Evolutionary conservation across 2,888 invertebrate genomes (phyloP).

Genomic region (Uropetala carovei): DNA sequence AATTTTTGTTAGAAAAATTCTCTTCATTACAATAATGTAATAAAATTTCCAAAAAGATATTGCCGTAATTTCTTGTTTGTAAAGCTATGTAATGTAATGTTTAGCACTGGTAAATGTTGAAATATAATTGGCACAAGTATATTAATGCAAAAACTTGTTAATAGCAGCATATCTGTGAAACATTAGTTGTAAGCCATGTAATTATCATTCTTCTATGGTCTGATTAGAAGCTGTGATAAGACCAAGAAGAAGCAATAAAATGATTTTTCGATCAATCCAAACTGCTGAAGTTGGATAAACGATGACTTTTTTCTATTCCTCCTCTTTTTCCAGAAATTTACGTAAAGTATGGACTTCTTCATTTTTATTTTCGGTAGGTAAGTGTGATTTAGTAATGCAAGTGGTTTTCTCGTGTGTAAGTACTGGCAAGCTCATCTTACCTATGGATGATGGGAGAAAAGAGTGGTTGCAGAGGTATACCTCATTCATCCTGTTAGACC

Average conservation of each 20-base stretch:
- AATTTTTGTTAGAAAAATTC: constrained; percentile 7
- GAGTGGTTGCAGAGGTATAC: too few species aligned
- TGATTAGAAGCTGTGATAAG: constrained; percentile 26
- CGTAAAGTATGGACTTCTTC: not conserved
- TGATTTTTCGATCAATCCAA: not conserved
- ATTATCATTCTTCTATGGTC: not conserved
- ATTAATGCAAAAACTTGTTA: not conserved
- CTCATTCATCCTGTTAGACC: too few species aligned
- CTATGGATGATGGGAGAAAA: too few species aligned
- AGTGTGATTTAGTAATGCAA: not conserved
- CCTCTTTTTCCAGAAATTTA: not conserved
- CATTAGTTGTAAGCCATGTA: constrained; percentile 37
- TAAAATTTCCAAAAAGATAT: constrained; percentile 23
- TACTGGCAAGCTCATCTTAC: too few species aligned
- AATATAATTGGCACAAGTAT: constrained; percentile 33
- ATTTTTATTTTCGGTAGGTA: not conserved
- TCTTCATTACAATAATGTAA: not conserved
- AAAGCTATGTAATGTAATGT: constrained; percentile 15
- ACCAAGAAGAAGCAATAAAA: constrained; percentile 42
- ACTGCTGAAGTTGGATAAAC: not conserved
- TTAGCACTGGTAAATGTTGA: constrained; percentile 18
- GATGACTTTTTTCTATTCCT: not conserved
- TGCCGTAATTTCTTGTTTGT: not conserved
- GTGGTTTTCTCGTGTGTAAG: too few species aligned
- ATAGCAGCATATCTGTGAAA: constrained; percentile 34